Evolutionary conservation across 2,797 vertebrate genomes (phyloP).

Genomic region (Anguilla marmorata): DNA sequence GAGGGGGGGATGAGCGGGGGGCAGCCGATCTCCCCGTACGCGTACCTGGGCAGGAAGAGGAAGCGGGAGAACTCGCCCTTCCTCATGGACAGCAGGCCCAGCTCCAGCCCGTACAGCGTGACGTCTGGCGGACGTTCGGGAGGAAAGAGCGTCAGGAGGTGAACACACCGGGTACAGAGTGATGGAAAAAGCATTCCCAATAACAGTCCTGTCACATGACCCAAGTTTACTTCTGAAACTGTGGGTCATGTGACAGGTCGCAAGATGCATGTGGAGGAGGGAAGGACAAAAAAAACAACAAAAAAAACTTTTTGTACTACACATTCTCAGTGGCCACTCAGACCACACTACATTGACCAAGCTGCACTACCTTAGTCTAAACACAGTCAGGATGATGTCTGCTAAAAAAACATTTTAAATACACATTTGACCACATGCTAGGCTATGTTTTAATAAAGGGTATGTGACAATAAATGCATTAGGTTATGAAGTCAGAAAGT

Average conservation of each 20-base stretch:
- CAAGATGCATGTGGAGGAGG: not conserved
- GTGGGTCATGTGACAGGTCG: not conserved
- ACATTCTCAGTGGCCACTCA: not conserved
- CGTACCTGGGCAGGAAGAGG: slow-evolving; percentile 77
- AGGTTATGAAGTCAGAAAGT: not conserved
- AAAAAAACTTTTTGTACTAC: not conserved
- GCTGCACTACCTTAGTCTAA: no score
- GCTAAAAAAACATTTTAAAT: not conserved
- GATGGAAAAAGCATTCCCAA: not conserved
- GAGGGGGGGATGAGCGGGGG: slow-evolving; percentile 80
- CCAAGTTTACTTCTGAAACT: not conserved
- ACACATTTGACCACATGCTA: not conserved
- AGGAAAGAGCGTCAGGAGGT: not conserved
- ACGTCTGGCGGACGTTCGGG: slow-evolving; percentile 71
- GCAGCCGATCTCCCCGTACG: slow-evolving; percentile 84
- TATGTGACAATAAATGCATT: no score
- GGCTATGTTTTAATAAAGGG: not conserved
- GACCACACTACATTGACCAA: not conserved
- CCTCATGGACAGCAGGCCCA: slow-evolving; percentile 86
- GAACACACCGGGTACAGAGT: not conserved
- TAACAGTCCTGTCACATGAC: not conserved
- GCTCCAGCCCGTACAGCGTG: slow-evolving; percentile 82
- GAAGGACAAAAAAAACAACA: not conserved
- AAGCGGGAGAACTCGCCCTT: slow-evolving; percentile 87
- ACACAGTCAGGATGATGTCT: no score